Base-by-base conservation (phyloP, 2,797 vertebrate species). In the Nyctalus aviator region DNA sequence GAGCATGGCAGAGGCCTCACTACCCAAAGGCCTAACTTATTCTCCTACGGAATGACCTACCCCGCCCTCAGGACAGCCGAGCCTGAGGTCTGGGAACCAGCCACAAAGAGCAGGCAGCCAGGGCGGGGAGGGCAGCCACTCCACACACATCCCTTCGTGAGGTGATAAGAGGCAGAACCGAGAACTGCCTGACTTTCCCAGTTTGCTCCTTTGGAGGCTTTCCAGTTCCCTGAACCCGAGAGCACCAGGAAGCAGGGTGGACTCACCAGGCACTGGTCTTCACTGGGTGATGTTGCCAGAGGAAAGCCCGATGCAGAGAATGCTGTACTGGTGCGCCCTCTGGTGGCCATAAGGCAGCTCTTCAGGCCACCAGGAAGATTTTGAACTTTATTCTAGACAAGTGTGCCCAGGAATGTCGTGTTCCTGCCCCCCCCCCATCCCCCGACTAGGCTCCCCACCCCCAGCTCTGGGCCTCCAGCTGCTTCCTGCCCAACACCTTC, bases 261-360 rank as follows among this genome's bases (percentile, higher is more conserved):
- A 21, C 37, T 9, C 44, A 8, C 35, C 14, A 75, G 25, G 50
- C 41, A n/a, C 41, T 14, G 5, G 50, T 14, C 84, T 68, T 8
- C 14, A 27, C 3, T 3, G 10, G n/a, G 1, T 4, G 44, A 82
- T 25, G 46, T 1, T 64, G 72, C 57, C 0, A 10, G 55, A n/a
- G 25, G 35, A 84, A 86, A 23, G 48, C 53, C n/a, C n/a, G 90
- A 9, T 4, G 13, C 37, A 75, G 35, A 50, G 11, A 93, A 84
- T 17, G 76, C 68, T 32, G 92, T 73, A 46, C 62, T 17, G 64
- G 23, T 0, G 6, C 27, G 30, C 94, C 94, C 95, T 93, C 97
- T 96, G 53, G 81, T 93, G 97, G 37, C 73, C 72, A 72, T 0
- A 0, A 46, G 71, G 72, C 53, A 73, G 62, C 77, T 25, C 72